Evolutionary conservation across 2,797 vertebrate genomes (phyloP), one percentile per base, ranked within the genome.

Genomic region (Gymnoscopelus microlampas): DNA sequence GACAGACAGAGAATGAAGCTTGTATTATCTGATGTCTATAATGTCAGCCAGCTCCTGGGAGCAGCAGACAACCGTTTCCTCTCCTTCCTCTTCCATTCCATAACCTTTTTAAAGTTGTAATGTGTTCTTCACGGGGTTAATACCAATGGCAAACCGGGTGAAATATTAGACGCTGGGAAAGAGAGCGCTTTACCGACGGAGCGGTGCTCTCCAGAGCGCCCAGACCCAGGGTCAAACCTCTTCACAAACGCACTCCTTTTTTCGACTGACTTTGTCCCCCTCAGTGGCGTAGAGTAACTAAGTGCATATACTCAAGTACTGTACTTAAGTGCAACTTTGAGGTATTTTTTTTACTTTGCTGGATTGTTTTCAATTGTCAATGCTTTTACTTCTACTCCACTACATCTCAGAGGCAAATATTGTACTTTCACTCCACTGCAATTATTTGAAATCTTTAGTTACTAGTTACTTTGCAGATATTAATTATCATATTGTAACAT

Each of bases 141-240:
- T 68, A 81, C 73, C 79, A 87, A 85, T 68, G 74, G 73, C 73
- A 77, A 75, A 84, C 75, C 47, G 72, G 39, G 70, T 90, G 89
- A 89, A 89, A 88, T 81, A 84, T 85, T 86, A 91, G 87, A 89
- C 87, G 86, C 84, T 86, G 89, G 86, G 87, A 90, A 90, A 86
- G 78, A 54, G 71, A 54, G 71, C 9, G 53, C 44, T 49, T 44
- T 10, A 49, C 71, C 71, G 75, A 80, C 63, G 15, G 59, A 73
- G 81, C 80, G 64, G 78, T 84, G 35, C 32, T 35, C 32, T 35
- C 32, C 66, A 10, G 74, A 82, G 85, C 80, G 75, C 74, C 12
- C 62, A 66, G 79, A 39, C 80, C 71, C 74, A 74, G 81, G 82
- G 88, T 91, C 89, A 82, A 83, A 71, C 68, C 19, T 75, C 86